Percentiles rank a stretch among this genome's conserved stretches.
Conservation (phyloP, 2,797 vertebrate species). For the Mergus octosetaceus region DNA sequence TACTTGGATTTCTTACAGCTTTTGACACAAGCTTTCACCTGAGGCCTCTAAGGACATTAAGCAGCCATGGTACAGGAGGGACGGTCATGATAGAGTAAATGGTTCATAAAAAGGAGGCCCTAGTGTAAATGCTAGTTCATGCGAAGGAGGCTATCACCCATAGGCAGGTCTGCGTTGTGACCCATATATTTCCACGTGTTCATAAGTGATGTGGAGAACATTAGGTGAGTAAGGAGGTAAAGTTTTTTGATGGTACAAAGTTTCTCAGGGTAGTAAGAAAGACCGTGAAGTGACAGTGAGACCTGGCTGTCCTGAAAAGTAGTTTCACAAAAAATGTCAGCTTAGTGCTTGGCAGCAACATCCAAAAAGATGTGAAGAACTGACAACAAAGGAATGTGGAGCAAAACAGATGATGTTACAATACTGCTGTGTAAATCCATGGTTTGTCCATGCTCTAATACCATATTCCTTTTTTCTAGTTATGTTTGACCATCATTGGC, state of each 20-base stretch:
- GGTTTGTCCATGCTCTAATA: not conserved
- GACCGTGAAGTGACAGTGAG: not conserved
- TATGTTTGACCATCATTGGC: not conserved
- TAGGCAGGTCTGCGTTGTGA: not conserved
- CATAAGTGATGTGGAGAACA: not conserved
- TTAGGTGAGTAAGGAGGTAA: not conserved
- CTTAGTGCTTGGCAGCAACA: not conserved
- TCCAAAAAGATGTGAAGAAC: not conserved
- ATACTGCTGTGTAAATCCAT: not conserved
- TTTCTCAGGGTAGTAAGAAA: not conserved
- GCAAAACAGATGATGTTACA: not conserved
- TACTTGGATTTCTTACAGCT: not conserved
- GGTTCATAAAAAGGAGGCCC: not conserved
- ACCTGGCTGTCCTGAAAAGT: not conserved
- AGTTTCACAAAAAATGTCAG: not conserved
- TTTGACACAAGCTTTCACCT: not conserved
- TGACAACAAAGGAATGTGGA: not conserved
- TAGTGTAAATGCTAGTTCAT: not conserved
- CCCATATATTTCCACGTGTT: rapidly evolving
- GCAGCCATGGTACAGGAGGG: not conserved
- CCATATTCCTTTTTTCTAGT: rapidly evolving
- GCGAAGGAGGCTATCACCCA: not conserved
- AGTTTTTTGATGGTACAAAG: not conserved
- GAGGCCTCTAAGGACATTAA: not conserved
- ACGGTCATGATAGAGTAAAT: not conserved